These are phyloP conservation scores for Thaumatotibia leucotreta DNA, from an alignment of 1,140 invertebrate species.

Conservation along the genomic window DNA sequence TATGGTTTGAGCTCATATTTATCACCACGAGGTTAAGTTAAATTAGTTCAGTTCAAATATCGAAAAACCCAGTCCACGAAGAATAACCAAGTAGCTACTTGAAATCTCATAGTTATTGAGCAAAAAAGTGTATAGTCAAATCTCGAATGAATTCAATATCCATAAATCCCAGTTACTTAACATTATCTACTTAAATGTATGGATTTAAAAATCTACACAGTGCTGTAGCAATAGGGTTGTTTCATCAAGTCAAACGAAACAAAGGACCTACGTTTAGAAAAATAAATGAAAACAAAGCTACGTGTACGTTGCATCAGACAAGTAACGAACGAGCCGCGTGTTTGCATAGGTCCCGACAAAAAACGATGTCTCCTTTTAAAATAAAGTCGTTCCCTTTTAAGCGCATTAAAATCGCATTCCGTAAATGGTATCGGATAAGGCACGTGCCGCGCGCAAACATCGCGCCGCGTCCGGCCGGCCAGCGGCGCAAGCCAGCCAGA, in stretches of 20 bases:
- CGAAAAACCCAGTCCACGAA: too few relatives aligned
- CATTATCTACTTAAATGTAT: too few relatives aligned
- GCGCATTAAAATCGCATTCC: slow-evolving; percentile 61
- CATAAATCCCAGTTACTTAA: too few relatives aligned
- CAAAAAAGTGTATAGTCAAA: too few relatives aligned
- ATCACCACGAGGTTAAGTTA: too few relatives aligned
- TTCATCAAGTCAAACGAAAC: neutral
- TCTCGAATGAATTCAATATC: too few relatives aligned
- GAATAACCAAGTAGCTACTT: too few relatives aligned
- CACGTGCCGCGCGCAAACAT: slow-evolving; percentile 53
- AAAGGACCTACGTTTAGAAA: neutral
- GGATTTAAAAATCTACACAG: too few relatives aligned
- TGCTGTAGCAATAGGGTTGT: too few relatives aligned
- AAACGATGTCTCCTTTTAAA: slow-evolving; percentile 47
- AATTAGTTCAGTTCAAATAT: too few relatives aligned
- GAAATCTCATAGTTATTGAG: too few relatives aligned
- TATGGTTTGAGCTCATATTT: too few relatives aligned
- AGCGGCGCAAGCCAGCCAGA: neutral
- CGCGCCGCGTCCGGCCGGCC: slow-evolving; percentile 11
- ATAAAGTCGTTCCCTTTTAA: slow-evolving; percentile 55
- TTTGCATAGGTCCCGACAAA: slow-evolving; percentile 50
- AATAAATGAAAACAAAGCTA: neutral
- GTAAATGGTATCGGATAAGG: slow-evolving; percentile 60
- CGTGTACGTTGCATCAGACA: slow-evolving; percentile 8
- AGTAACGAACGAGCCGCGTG: slow-evolving; percentile 27